Evolutionary conservation across 2,888 invertebrate species (phyloP), one percentile per base, ranked within the genome.

Genomic region (Diaperis boleti): DNA sequence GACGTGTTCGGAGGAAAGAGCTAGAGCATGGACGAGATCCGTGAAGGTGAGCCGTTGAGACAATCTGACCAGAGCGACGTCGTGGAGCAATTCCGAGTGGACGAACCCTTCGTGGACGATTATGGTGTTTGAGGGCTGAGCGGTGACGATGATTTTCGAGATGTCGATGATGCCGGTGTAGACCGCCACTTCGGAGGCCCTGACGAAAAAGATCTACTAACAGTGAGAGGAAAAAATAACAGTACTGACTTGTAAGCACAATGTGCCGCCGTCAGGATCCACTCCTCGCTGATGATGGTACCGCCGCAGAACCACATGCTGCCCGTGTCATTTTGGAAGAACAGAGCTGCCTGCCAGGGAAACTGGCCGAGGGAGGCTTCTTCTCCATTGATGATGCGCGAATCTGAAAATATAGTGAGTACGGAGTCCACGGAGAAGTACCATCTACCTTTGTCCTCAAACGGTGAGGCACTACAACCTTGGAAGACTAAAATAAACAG

Each of bases 31-130:
- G 20, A 4, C 20, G 20, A 20, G 20, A n/a, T 31, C 59, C 57
- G 37, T 57, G 66, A 14, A 65, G n/a, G 1, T 3, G 6, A 70
- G 42, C 3, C 61, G 1, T 26, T 26, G 3, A n/a, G 66, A 60
- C 5, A 72, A 62, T 45, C 64, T 52, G 17, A 72, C 64, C 10
- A 72, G 26, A 15, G 67, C 64, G 15, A 72, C 62, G 14, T 72
- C 72, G 37, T 72, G 67, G 1, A 49, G 41, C 6, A 66, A 44
- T 0, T 61, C 45, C 0, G 18, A 13, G 1, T 42, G 33, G 18
- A 62, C 33, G 55, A 59, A 72, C 1, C 47, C 26, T 1, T 66
- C 59, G 18, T 72, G 70, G 17, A 68, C 59, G 35, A 45, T 67
- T 18, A 69, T 37, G 3, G 50, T 37, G 1, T 20, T 15, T 7